phyloP scores from a whole-genome alignment of 2,888 invertebrate genomes.

The Rotaria socialis region DNA sequence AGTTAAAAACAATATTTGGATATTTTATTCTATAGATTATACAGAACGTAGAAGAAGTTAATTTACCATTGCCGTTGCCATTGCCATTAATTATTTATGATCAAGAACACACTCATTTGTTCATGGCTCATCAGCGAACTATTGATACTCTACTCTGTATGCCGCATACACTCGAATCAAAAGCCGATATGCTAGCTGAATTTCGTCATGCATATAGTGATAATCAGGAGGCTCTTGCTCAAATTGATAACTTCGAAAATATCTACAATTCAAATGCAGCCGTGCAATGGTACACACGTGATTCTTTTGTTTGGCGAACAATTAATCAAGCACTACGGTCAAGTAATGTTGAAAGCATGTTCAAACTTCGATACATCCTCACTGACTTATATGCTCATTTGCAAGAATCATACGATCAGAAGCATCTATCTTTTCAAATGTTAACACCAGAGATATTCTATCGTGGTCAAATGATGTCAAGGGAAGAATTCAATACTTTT shows the following conservation, averaged over 20 bases:
- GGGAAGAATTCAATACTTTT: not conserved
- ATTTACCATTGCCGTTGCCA: not conserved
- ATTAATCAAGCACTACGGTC: not conserved
- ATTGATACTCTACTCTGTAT: not conserved
- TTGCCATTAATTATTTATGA: not conserved
- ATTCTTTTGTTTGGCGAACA: not conserved
- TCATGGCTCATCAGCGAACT: not conserved
- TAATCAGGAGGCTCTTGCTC: not conserved
- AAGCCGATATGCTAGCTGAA: not conserved
- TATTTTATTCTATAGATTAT: not conserved
- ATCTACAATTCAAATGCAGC: not conserved
- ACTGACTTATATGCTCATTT: not conserved
- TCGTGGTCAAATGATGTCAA: slow-evolving; percentile 25
- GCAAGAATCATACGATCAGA: not conserved
- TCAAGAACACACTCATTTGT: not conserved
- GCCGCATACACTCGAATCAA: not conserved
- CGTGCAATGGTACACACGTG: slow-evolving; percentile 9
- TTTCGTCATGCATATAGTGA: not conserved
- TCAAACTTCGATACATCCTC: slow-evolving; percentile 19
- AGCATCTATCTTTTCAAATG: too few species aligned
- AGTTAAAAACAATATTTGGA: too few species aligned
- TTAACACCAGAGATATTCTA: not conserved
- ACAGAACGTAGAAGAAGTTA: not conserved
- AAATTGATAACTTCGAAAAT: not conserved
- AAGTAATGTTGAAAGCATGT: not conserved